Conservation (phyloP, 2,113 vertebrate species). For the Fulmarus glacialis region DNA sequence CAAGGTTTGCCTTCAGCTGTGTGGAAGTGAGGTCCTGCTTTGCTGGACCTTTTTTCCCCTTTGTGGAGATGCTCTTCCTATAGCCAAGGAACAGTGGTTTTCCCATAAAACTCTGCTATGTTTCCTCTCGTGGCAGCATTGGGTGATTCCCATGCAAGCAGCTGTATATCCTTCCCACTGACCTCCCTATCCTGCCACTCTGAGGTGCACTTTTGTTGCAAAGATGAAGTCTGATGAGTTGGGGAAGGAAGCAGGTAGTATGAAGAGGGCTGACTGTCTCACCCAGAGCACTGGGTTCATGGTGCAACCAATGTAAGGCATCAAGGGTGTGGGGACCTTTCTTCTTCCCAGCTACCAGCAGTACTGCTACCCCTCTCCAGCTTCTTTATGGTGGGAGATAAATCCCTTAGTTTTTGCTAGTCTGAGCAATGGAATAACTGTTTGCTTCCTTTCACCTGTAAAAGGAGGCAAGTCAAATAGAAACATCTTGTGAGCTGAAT, state of each 20-base stretch:
- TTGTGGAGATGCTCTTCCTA: neutral
- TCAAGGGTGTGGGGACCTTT: rapidly evolving
- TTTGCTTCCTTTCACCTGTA: neutral
- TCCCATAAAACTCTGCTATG: neutral
- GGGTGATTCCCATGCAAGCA: neutral
- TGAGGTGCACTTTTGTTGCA: neutral
- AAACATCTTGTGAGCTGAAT: neutral
- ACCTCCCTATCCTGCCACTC: neutral
- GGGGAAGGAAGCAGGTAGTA: neutral
- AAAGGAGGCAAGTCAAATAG: neutral
- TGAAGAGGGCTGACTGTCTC: neutral
- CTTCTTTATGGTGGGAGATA: neutral
- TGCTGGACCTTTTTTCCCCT: neutral
- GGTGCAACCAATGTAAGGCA: neutral
- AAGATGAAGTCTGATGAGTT: neutral
- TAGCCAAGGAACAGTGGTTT: neutral
- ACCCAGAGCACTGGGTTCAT: neutral
- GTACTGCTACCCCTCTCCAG: neutral
- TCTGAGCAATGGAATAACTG: neutral
- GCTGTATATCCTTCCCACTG: neutral
- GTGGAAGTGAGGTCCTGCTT: neutral
- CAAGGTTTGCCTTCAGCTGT: neutral
- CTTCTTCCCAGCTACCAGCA: neutral
- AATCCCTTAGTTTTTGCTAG: neutral
- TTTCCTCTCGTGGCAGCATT: neutral